Conservation (phyloP, 2,888 invertebrate species). For the Agrotis exclamationis region DNA sequence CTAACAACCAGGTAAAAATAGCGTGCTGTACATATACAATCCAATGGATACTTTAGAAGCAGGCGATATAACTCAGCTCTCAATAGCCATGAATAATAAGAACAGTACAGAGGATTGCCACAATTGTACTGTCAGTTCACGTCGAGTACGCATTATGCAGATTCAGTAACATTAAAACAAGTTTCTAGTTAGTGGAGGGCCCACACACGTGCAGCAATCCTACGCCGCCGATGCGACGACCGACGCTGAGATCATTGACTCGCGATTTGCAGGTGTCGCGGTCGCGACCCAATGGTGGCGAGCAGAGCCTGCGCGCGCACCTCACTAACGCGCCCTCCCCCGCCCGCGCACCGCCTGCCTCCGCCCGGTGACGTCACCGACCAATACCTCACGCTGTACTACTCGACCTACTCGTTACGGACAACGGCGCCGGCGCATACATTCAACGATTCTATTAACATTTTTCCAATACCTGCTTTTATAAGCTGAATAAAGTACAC, state of each 20-base stretch:
- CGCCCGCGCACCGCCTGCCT: slow-evolving; percentile 33
- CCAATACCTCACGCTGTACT: slow-evolving; percentile 50
- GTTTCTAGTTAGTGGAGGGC: slow-evolving; percentile 69
- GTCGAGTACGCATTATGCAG: slow-evolving; percentile 66
- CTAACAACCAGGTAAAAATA: slow-evolving; percentile 13
- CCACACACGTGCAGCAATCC: slow-evolving; percentile 71
- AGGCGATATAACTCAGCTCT: slow-evolving; percentile 41
- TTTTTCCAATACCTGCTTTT: slow-evolving; percentile 56
- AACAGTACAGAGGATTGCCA: slow-evolving; percentile 55
- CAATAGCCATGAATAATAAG: slow-evolving; percentile 51
- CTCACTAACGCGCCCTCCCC: slow-evolving; percentile 58
- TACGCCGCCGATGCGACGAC: slow-evolving; percentile 65
- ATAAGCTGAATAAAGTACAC: slow-evolving; percentile 36
- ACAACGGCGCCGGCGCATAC: slow-evolving; percentile 77
- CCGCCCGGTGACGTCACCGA: slow-evolving; percentile 63
- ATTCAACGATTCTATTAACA: slow-evolving; percentile 63
- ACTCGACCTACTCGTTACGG: slow-evolving; percentile 46
- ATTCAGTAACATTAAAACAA: slow-evolving; percentile 70
- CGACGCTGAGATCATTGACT: slow-evolving; percentile 72
- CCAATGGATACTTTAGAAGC: slow-evolving; percentile 30
- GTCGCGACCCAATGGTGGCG: slow-evolving; percentile 66
- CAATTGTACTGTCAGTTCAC: slow-evolving; percentile 65
- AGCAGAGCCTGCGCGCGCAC: slow-evolving; percentile 53
- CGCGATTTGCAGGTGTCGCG: slow-evolving; percentile 74
- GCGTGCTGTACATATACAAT: slow-evolving; percentile 9